Evolutionary conservation across 1,140 invertebrate species (phyloP), one percentile per base, ranked within the genome.

Genomic region (Diabrotica undecimpunctata): DNA sequence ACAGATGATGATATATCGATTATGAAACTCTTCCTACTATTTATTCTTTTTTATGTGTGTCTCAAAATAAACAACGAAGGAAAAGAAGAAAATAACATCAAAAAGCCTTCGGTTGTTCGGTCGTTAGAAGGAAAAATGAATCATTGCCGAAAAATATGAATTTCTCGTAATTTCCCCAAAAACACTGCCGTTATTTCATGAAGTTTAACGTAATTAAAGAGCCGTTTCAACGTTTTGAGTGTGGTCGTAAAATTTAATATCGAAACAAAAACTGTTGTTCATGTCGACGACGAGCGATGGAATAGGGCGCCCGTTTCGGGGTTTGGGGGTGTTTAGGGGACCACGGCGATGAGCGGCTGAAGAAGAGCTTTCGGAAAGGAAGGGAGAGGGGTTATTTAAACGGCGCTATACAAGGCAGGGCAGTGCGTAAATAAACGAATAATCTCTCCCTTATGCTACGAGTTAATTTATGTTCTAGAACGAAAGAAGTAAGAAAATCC

Each of bases 161-260:
- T 46, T 46, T 46, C 8, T 8, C 41, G 41, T 46, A 46, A 46
- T 46, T 46, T 46, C 41, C 25, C 8, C 54, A 11, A 55, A 55
- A 55, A 55, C 54, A 55, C 13, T 36, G 12, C 25, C 25, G 54
- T 55, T 25, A 55, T 55, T 55, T 36, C 54, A 55, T 55, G 10
- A 55, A 55, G 9, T 55, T 55, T 35, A 35, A 55, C 10, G 54
- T 36, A 14, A 55, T 55, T 55, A 55, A 55, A 55, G 13, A 25
- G 54, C 54, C 54, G 54, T 55, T 55, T 55, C 35, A 55, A 55
- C 54, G 41, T 46, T 46, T 55, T 55, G 54, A 55, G 25, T 10
- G 54, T 10, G 54, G 13, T 36, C 8, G 54, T 55, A 55, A 55
- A 55, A 55, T 55, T 55, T 55, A 55, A 55, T 55, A 55, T 55